Evolutionary conservation across 1,140 invertebrate genomes (phyloP).

Genomic region (Procambarus clarkii): DNA sequence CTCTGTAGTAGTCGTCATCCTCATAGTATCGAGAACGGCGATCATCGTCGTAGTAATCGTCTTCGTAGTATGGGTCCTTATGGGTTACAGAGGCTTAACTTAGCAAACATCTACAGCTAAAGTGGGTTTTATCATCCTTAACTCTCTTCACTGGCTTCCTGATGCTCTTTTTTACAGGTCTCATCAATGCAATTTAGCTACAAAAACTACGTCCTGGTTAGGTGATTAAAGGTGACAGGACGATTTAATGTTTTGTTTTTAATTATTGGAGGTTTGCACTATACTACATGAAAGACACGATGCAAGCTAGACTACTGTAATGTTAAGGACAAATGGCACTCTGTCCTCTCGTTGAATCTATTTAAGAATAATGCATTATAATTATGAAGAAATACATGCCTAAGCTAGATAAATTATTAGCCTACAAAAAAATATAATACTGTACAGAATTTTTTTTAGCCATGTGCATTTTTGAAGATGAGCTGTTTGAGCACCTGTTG

Average conservation of each 20-base stretch:
- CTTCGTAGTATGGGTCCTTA: constrained; percentile 72
- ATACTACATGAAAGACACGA: constrained; percentile 53
- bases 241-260: constrained; percentile 16
- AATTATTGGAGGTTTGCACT: constrained; percentile 31
- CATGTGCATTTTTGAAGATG: constrained; percentile 22
- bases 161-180: constrained; percentile 22
- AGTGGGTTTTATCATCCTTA: not conserved
- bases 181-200: constrained; percentile 46
- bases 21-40: constrained; percentile 53
- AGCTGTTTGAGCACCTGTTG: not conserved
- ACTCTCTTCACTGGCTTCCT: constrained; percentile 19
- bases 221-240: constrained; percentile 25
- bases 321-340: constrained; percentile 22
- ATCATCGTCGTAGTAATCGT: constrained; percentile 66
- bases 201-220: constrained; percentile 42
- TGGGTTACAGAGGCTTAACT: constrained; percentile 63
- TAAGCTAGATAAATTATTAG: constrained; percentile 42
- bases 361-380: constrained; percentile 36
- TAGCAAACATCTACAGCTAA: constrained; percentile 36
- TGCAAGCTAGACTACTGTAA: constrained; percentile 35
- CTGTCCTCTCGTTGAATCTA: not conserved
- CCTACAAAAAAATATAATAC: constrained; percentile 32
- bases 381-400: constrained; percentile 45
- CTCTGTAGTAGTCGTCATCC: constrained; percentile 69
- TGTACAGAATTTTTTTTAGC: not conserved